Conservation (phyloP, 2,888 invertebrate genomes). For the Pseudococcus jackbeardsleyi region DNA sequence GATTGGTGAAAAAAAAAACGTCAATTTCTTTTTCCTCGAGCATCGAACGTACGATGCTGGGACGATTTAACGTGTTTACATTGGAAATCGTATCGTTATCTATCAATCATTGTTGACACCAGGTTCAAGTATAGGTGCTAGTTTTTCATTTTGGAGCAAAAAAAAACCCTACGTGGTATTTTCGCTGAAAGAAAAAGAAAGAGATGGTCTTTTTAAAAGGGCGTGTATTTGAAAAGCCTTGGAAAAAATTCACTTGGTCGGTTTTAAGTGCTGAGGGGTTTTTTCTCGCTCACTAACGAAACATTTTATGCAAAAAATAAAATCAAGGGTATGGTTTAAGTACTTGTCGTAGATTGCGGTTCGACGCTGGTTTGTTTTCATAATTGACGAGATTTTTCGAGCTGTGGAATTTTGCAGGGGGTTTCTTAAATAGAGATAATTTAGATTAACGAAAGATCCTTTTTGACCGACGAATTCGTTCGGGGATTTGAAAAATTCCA, state of each 20-base stretch:
- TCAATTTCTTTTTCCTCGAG: not conserved
- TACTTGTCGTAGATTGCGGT: not conserved
- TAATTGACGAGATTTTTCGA: no score
- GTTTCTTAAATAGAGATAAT: no score
- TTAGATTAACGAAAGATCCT: no score
- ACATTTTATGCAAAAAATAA: not conserved
- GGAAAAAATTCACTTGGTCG: not conserved
- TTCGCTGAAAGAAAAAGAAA: not conserved
- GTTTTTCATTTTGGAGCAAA: not conserved
- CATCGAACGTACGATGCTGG: not conserved
- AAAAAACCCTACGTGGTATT: not conserved
- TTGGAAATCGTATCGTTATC: slow-evolving; percentile 22
- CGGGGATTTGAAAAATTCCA: no score
- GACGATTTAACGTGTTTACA: slow-evolving; percentile 10
- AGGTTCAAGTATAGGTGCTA: not conserved
- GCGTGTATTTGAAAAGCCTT: not conserved
- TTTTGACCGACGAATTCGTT: no score
- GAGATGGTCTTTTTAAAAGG: not conserved
- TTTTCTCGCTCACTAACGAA: not conserved
- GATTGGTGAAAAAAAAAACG: not conserved
- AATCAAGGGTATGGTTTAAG: not conserved
- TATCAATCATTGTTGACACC: slow-evolving; percentile 22
- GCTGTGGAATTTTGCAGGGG: no score
- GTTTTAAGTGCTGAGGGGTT: not conserved
- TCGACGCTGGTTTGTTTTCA: no score